These are phyloP conservation scores for Phlogophora meticulosa DNA, from an alignment of 2,888 invertebrate genomes.

Conservation along the genomic window DNA sequence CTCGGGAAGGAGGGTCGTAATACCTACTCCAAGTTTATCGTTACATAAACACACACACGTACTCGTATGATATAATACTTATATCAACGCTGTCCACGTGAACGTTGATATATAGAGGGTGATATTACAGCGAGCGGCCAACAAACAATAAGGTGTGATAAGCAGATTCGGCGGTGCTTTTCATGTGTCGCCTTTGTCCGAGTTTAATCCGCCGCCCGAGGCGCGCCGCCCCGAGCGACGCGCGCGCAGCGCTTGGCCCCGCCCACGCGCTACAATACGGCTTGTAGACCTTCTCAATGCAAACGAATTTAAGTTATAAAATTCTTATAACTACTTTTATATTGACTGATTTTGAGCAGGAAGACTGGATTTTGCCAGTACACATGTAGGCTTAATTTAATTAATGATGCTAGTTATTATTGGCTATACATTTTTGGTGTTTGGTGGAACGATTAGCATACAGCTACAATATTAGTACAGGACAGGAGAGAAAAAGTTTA, in stretches of 20 bases:
- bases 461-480: background rate
- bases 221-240: constrained; percentile 49
- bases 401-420: background rate
- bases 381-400: background rate
- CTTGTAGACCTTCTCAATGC: constrained; percentile 51
- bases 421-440: too few species aligned
- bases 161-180: constrained; percentile 88
- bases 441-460: background rate
- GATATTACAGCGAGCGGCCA: constrained; percentile 82
- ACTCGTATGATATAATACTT: constrained; percentile 56
- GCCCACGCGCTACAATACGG: constrained; percentile 72
- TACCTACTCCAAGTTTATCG: constrained; percentile 70
- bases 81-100: constrained; percentile 75
- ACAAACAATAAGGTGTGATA: constrained; percentile 88
- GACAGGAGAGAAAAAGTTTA: background rate
- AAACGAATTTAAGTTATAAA: constrained; percentile 31
- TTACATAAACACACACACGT: constrained; percentile 71
- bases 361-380: background rate
- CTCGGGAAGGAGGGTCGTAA: constrained; percentile 58
- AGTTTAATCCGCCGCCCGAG: constrained; percentile 80
- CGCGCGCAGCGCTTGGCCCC: constrained; percentile 49
- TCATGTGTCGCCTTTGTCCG: constrained; percentile 88
- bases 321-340: constrained; percentile 1
- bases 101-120: constrained; percentile 85
- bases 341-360: constrained; percentile 1